Percentiles rank a stretch among this genome's conserved stretches.
Conservation (phyloP, 2,113 vertebrate species). For the Camelus bactrianus region DNA sequence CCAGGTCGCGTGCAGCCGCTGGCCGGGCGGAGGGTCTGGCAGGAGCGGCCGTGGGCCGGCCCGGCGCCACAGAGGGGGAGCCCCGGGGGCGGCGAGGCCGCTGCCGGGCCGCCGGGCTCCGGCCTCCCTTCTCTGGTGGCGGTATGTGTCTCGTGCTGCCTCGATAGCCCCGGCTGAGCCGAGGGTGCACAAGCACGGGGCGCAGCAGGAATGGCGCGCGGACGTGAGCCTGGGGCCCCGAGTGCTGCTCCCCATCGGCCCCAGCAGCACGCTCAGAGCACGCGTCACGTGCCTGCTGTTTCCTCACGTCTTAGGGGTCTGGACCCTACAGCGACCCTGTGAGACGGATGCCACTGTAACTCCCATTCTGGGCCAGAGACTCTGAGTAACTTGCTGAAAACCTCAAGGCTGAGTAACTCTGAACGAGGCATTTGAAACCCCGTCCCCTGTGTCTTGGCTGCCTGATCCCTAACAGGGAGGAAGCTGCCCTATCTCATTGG, state of each 20-base stretch:
- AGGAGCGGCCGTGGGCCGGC: too few species aligned
- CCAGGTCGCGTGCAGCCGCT: too few species aligned
- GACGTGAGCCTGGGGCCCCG: not conserved
- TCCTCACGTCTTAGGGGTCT: not conserved
- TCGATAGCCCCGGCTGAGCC: too few species aligned
- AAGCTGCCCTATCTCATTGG: not conserved
- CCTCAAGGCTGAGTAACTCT: not conserved
- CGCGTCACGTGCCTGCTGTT: rapidly evolving
- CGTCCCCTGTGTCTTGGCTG: not conserved
- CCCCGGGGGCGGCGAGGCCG: too few species aligned
- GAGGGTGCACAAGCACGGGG: too few species aligned
- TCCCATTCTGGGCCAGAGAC: not conserved
- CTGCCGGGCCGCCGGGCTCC: too few species aligned
- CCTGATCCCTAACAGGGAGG: not conserved
- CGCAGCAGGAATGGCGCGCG: too few species aligned
- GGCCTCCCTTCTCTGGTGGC: too few species aligned
- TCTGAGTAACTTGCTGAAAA: not conserved
- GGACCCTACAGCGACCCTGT: not conserved
- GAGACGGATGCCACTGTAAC: rapidly evolving
- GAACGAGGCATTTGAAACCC: rapidly evolving
- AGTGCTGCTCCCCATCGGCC: not conserved
- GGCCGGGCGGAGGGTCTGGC: too few species aligned
- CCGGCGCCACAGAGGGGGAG: too few species aligned
- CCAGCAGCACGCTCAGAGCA: too few species aligned
- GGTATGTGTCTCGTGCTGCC: not conserved